phyloP scores from a whole-genome alignment of 2,888 invertebrate genomes.

The Creontiades dilutus region DNA sequence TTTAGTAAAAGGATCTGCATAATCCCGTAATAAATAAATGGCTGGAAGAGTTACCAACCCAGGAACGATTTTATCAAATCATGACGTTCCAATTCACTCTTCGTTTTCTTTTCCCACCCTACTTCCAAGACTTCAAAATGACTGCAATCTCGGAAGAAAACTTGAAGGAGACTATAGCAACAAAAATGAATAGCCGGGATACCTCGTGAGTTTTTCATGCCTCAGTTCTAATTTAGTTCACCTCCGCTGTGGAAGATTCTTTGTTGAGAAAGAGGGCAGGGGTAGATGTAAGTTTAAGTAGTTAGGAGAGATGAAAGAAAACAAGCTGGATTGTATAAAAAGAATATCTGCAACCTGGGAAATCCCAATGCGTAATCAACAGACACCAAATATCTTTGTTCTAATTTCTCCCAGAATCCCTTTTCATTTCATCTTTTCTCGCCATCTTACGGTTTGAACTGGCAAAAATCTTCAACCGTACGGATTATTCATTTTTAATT shows the following conservation, averaged over 20 bases:
- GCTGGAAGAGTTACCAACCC: neutral
- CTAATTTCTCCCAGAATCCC: neutral
- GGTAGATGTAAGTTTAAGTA: slow-evolving; percentile 28
- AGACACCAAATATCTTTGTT: neutral
- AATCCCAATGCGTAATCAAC: slow-evolving; percentile 28
- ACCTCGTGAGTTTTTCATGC: slow-evolving; percentile 28
- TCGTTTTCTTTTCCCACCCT: neutral
- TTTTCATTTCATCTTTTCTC: neutral
- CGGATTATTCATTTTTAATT: too few species aligned
- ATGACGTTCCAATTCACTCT: slow-evolving; percentile 18
- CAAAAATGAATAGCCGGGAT: slow-evolving; percentile 25
- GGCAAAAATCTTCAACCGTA: too few species aligned
- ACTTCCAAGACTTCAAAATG: slow-evolving; percentile 1
- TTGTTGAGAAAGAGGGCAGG: neutral
- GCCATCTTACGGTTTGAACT: too few species aligned
- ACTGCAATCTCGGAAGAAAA: slow-evolving; percentile 7
- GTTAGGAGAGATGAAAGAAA: neutral
- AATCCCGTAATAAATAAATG: too few species aligned
- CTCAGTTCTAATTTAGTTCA: slow-evolving; percentile 28
- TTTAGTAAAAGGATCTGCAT: too few species aligned
- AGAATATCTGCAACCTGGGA: slow-evolving; percentile 30
- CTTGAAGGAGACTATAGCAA: slow-evolving; percentile 6
- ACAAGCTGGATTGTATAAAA: neutral
- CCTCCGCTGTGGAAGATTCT: neutral
- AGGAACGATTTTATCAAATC: neutral